Percentiles rank a stretch among this genome's conserved stretches.
phyloP scores from a whole-genome alignment of 2,888 invertebrate genomes.

The Ornithoptera priamus region DNA sequence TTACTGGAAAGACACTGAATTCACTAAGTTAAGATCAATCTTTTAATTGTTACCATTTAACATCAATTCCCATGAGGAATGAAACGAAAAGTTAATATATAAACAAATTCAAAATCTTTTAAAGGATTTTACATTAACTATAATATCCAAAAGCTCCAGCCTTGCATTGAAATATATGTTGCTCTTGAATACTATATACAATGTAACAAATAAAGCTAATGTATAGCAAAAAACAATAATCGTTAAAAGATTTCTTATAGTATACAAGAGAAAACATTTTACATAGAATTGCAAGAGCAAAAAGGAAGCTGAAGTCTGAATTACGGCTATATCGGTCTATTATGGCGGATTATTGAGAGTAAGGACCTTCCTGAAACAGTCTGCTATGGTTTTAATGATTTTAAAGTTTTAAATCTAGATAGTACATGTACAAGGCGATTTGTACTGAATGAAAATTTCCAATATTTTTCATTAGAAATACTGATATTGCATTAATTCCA shows the following conservation, averaged over 20 bases:
- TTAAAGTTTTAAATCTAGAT: too few relatives aligned
- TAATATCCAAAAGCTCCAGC: slow-evolving; percentile 79
- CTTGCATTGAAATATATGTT: slow-evolving; percentile 48
- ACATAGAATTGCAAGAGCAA: slow-evolving; percentile 10
- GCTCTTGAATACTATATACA: slow-evolving; percentile 40
- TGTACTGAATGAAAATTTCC: too few relatives aligned
- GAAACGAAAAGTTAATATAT: slow-evolving; percentile 74
- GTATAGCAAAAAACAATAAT: neutral
- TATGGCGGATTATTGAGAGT: neutral
- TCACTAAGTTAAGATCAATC: slow-evolving; percentile 71
- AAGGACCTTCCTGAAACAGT: too few relatives aligned
- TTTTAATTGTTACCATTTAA: slow-evolving; percentile 60
- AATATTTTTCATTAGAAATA: too few relatives aligned
- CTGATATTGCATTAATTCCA: too few relatives aligned
- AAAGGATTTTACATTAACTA: slow-evolving; percentile 47
- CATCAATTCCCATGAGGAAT: slow-evolving; percentile 77
- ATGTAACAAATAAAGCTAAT: neutral
- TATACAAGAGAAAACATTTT: slow-evolving; percentile 23
- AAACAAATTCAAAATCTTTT: slow-evolving; percentile 32
- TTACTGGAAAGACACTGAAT: slow-evolving; percentile 69
- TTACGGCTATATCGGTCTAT: neutral
- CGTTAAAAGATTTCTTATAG: neutral
- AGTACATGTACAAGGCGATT: too few relatives aligned
- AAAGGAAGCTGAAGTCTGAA: slow-evolving; percentile 16
- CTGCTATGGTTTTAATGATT: too few relatives aligned